Evolutionary conservation across 2,888 invertebrate genomes (phyloP).

Genomic region (Chalcosyrphus nemorum): DNA sequence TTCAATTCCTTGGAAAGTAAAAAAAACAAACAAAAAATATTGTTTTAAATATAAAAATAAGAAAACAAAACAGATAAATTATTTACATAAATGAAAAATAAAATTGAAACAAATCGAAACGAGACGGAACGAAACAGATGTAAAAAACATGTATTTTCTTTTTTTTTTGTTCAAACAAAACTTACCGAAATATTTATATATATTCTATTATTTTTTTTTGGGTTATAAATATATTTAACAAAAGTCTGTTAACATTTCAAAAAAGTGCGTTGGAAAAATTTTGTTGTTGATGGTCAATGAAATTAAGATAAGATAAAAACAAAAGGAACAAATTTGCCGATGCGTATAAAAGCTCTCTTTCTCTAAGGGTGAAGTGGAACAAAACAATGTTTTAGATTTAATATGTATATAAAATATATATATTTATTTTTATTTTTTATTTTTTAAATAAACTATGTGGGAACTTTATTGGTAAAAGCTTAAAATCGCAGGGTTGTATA

Average conservation of each 20-base stretch:
- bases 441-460: constrained; percentile 50
- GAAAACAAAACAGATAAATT: constrained; percentile 29
- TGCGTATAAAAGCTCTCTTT: constrained; percentile 71
- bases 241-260: constrained; percentile 63
- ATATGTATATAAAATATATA: constrained; percentile 26
- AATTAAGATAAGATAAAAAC: constrained; percentile 21
- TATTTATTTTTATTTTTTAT: constrained; percentile 1
- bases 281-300: constrained; percentile 14
- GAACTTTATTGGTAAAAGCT: constrained; percentile 53
- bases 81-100: constrained; percentile 48
- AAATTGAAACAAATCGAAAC: constrained; percentile 31
- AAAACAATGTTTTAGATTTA: constrained; percentile 39
- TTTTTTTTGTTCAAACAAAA: constrained; percentile 50
- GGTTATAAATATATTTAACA: constrained; percentile 52
- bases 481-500: constrained; percentile 58
- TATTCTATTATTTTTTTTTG: constrained; percentile 22
- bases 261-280: constrained; percentile 64
- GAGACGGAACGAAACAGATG: constrained; percentile 52
- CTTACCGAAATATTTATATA: constrained; percentile 67
- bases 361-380: constrained; percentile 68
- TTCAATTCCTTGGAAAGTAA: constrained; percentile 57
- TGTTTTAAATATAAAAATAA: constrained; percentile 1
- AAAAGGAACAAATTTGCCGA: constrained; percentile 59
- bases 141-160: constrained; percentile 52
- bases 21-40: constrained; percentile 29